A percentile compares a stretch with the other conserved stretches of the same genome.
Evolutionary conservation across 2,113 vertebrate genomes (phyloP).

Genomic region (Sorex araneus): DNA sequence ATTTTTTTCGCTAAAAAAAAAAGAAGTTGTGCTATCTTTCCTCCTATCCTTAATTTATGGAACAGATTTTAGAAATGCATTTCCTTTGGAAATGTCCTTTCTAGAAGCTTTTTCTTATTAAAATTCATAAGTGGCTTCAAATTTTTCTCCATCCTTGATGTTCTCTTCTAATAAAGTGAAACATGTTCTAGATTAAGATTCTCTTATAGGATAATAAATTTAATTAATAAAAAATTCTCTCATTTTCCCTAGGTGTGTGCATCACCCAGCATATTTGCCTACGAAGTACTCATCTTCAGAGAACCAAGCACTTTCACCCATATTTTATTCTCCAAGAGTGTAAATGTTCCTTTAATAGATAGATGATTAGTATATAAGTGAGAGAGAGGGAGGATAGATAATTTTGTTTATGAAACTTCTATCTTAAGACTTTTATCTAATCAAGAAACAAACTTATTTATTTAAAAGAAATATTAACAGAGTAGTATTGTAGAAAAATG

Average conservation of each 20-base stretch:
- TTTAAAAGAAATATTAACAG: constrained; percentile 19
- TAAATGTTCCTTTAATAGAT: constrained; percentile 26
- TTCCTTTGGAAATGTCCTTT: not conserved
- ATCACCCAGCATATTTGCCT: constrained; percentile 41
- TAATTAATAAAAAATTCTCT: constrained; percentile 40
- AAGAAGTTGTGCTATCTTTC: constrained; percentile 17
- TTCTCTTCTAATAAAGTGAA: constrained; percentile 49
- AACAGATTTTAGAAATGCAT: constrained; percentile 52
- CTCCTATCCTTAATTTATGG: constrained; percentile 46
- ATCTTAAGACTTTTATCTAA: constrained; percentile 48
- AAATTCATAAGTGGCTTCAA: constrained; percentile 33
- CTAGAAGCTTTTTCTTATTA: constrained; percentile 36
- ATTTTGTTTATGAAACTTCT: not conserved
- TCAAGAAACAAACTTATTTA: constrained; percentile 35
- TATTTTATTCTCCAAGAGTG: constrained; percentile 40
- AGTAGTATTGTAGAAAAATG: not conserved
- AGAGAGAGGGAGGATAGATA: not conserved
- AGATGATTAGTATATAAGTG: not conserved
- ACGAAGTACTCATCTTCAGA: not conserved
- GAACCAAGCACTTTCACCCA: constrained; percentile 48
- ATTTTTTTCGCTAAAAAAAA: too few relatives aligned
- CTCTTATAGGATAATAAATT: not conserved
- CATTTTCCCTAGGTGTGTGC: constrained; percentile 21
- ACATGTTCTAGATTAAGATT: constrained; percentile 44
- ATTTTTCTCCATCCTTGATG: constrained; percentile 28